Evolutionary conservation across 2,888 invertebrate genomes (phyloP).

Genomic region (Acanthosepion lycidas): DNA sequence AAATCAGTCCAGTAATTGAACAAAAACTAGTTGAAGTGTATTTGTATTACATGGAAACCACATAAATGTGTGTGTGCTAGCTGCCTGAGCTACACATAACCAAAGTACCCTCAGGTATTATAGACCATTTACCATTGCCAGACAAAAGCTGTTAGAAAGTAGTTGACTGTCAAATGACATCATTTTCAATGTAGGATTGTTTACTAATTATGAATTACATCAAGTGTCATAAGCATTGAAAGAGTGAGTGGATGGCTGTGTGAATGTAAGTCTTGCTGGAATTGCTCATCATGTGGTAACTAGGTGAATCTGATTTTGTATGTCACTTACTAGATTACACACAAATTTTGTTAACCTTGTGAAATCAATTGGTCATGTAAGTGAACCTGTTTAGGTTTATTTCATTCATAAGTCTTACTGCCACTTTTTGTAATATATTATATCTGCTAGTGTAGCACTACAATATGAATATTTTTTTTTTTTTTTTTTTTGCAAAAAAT

Average conservation of each 20-base stretch:
- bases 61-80: not conserved
- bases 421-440: not conserved
- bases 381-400: not conserved
- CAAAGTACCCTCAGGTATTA: not conserved
- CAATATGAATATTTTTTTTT: too few species aligned
- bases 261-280: not conserved
- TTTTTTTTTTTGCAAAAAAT: too few species aligned
- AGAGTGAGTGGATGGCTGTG: not conserved
- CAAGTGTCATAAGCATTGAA: not conserved
- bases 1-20: not conserved
- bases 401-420: not conserved
- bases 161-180: slow-evolving; percentile 18
- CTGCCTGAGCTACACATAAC: not conserved
- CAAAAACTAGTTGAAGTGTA: not conserved
- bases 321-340: not conserved
- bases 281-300: not conserved
- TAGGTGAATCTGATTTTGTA: not conserved
- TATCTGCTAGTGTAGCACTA: too few species aligned
- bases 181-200: not conserved
- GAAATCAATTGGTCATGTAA: not conserved
- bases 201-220: not conserved
- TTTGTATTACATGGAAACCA: not conserved
- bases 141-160: not conserved
- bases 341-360: not conserved
- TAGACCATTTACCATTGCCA: not conserved